These are phyloP conservation scores for Linyphia triangularis DNA, from an alignment of 2,888 invertebrate species.

Conservation along the genomic window DNA sequence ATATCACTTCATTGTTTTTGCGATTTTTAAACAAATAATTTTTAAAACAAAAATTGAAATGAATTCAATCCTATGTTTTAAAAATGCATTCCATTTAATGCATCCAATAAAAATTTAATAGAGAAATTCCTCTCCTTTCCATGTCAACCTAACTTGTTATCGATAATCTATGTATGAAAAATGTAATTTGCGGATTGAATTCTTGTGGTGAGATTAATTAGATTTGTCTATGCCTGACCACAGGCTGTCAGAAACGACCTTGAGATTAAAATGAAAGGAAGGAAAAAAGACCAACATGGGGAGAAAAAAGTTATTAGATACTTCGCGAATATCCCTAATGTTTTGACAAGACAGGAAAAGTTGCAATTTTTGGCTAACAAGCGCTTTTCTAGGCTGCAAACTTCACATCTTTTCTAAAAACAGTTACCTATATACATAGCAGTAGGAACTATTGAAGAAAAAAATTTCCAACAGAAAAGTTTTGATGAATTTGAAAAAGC, in stretches of 20 bases:
- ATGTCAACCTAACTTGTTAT: background rate
- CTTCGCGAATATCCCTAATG: background rate
- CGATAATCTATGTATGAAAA: background rate
- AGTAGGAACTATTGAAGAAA: no score
- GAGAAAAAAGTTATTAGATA: background rate
- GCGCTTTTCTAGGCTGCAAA: background rate
- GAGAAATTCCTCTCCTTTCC: no score
- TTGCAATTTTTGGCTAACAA: background rate
- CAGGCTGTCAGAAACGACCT: conserved; percentile 41
- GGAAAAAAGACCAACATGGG: conserved; percentile 26
- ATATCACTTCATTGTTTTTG: no score
- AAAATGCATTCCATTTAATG: no score
- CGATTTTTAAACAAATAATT: no score
- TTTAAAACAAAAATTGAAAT: no score
- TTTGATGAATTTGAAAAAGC: no score
- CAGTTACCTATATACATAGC: no score
- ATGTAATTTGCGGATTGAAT: background rate
- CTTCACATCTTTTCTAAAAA: no score
- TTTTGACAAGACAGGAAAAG: conserved; percentile 12
- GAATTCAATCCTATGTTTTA: no score
- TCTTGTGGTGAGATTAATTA: conserved; percentile 1
- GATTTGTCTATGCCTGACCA: conserved; percentile 34
- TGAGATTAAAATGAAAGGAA: conserved; percentile 22
- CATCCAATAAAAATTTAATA: no score
- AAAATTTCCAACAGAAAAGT: no score